Evolutionary conservation across 2,797 vertebrate species (phyloP).

Genomic region (Harpagifer antarcticus): DNA sequence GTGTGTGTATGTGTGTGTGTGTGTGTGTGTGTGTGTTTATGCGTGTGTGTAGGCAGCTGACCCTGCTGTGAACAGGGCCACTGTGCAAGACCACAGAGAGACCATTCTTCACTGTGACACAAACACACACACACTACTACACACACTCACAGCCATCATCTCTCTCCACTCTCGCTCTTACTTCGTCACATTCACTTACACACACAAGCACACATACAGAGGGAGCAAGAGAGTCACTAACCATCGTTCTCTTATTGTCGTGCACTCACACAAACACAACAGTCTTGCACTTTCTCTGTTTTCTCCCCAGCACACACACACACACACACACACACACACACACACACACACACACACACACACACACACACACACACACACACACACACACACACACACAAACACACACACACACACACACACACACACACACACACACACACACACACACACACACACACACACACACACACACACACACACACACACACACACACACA

Average conservation of each 20-base stretch:
- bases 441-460: constrained; percentile 14
- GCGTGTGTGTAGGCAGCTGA: constrained; percentile 73
- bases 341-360: constrained; percentile 14
- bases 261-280: constrained; percentile 10
- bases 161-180: constrained; percentile 15
- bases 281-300: constrained; percentile 35
- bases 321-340: constrained; percentile 25
- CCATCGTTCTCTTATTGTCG: constrained; percentile 33
- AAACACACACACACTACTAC: constrained; percentile 39
- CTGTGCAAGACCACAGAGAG: constrained; percentile 77
- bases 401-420: constrained; percentile 12
- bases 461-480: constrained; percentile 13
- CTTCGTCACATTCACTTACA: constrained; percentile 55
- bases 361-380: constrained; percentile 9
- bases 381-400: constrained; percentile 12
- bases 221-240: constrained; percentile 62
- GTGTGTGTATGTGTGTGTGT: no score
- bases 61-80: constrained; percentile 75
- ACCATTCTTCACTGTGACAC: constrained; percentile 68
- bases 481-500: constrained; percentile 15
- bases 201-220: constrained; percentile 53
- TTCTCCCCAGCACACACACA: constrained; percentile 12
- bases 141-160: constrained; percentile 33
- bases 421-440: constrained; percentile 2
- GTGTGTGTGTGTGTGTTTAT: constrained; percentile 44